Evolutionary conservation across 1,140 invertebrate genomes (phyloP).

Genomic region (Antheraea pernyi): DNA sequence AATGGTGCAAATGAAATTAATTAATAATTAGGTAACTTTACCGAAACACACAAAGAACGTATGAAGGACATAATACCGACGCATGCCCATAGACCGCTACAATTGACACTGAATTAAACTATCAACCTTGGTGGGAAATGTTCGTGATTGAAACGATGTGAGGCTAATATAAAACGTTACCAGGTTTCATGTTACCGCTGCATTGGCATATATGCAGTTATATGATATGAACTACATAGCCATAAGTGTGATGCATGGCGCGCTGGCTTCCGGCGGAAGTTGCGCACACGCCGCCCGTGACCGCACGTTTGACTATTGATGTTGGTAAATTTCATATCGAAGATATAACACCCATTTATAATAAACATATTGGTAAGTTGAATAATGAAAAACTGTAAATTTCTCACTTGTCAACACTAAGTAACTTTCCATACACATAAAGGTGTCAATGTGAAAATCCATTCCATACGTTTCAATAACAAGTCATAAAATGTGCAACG

Average conservation of each 20-base stretch:
- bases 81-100: slow-evolving; percentile 34
- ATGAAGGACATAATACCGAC: slow-evolving; percentile 25
- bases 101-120: slow-evolving; percentile 52
- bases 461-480: too few relatives aligned
- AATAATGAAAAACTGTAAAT: too few relatives aligned
- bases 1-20: too few relatives aligned
- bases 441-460: too few relatives aligned
- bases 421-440: too few relatives aligned
- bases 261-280: slow-evolving; percentile 72
- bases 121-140: slow-evolving; percentile 41
- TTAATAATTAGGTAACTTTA: slow-evolving; percentile 30
- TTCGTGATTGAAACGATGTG: slow-evolving; percentile 32
- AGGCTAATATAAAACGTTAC: slow-evolving; percentile 14
- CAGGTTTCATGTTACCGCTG: slow-evolving; percentile 31
- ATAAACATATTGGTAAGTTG: neutral
- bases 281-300: slow-evolving; percentile 67
- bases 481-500: too few relatives aligned
- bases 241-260: slow-evolving; percentile 39
- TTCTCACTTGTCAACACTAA: too few relatives aligned
- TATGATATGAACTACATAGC: slow-evolving; percentile 28
- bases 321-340: neutral
- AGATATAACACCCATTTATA: neutral
- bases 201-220: neutral
- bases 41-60: slow-evolving; percentile 34
- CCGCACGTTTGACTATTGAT: slow-evolving; percentile 32